These are phyloP conservation scores for Sarcophaga subvicina DNA, from an alignment of 2,888 invertebrate species.

Conservation along the genomic window DNA sequence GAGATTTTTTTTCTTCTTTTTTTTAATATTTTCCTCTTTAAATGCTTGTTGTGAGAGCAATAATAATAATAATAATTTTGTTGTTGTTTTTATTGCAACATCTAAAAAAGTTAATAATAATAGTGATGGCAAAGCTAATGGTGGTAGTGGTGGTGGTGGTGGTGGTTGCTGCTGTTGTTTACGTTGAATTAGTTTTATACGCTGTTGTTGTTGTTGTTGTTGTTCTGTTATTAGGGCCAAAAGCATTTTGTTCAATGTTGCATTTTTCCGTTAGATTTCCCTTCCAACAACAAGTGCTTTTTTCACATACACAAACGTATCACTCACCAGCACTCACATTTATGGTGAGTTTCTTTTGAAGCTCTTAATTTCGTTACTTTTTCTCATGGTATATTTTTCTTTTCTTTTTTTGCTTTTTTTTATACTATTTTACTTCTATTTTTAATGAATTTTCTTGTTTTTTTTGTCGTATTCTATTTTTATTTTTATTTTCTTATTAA, in stretches of 20 bases:
- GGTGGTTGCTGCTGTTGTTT: slow-evolving; percentile 57
- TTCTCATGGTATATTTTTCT: background rate
- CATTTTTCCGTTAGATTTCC: slow-evolving; percentile 80
- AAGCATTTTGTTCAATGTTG: slow-evolving; percentile 80
- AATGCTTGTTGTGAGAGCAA: slow-evolving; percentile 29
- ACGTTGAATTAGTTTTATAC: slow-evolving; percentile 36
- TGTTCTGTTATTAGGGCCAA: slow-evolving; percentile 76
- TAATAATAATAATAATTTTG: slow-evolving; percentile 47
- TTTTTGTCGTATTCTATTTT: slow-evolving; percentile 23
- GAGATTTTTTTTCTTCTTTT: background rate
- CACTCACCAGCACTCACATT: slow-evolving; percentile 19
- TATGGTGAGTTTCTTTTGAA: background rate
- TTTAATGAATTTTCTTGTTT: slow-evolving; percentile 51
- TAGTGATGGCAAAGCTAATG: slow-evolving; percentile 24
- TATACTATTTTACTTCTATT: slow-evolving; percentile 5
- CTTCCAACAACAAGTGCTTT: slow-evolving; percentile 62
- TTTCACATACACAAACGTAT: slow-evolving; percentile 6
- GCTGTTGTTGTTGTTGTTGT: slow-evolving; percentile 48
- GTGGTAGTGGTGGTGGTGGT: slow-evolving; percentile 1
- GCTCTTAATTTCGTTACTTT: background rate
- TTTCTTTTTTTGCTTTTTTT: slow-evolving; percentile 12
- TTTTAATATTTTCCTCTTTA: too few relatives aligned
- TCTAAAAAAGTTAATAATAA: slow-evolving; percentile 24
- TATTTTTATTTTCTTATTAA: slow-evolving; percentile 19
- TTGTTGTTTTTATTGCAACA: slow-evolving; percentile 44